Evolutionary conservation across 2,888 invertebrate genomes (phyloP).

Genomic region (Nemapogon koenigi): DNA sequence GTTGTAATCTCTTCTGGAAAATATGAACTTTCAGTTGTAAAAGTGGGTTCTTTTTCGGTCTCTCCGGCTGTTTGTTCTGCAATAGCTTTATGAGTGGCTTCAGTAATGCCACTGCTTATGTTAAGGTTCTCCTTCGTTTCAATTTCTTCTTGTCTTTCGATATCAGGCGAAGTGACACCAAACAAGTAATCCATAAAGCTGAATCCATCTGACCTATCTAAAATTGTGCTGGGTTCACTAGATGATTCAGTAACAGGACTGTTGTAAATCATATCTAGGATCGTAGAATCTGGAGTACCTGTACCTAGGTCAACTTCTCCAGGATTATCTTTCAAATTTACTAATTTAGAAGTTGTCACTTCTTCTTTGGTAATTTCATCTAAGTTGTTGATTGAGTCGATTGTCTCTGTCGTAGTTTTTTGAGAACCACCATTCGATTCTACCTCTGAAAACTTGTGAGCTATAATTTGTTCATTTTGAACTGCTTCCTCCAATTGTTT

Average conservation of each 20-base stretch:
- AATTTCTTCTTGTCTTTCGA: constrained; percentile 22
- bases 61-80: constrained; percentile 27
- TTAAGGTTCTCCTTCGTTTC: constrained; percentile 8
- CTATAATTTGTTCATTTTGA: constrained; percentile 28
- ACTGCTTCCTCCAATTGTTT: constrained; percentile 33
- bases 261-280: constrained; percentile 30
- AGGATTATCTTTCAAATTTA: constrained; percentile 19
- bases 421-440: no score
- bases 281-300: constrained; percentile 40
- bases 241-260: constrained; percentile 35
- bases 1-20: constrained; percentile 53
- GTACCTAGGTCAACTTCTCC: constrained; percentile 52
- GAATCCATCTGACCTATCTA: constrained; percentile 34
- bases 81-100: constrained; percentile 17
- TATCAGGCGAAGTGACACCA: constrained; percentile 37
- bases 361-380: not conserved
- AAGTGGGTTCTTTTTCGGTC: constrained; percentile 25
- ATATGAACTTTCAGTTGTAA: constrained; percentile 40
- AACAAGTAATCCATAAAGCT: constrained; percentile 52
- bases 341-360: not conserved
- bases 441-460: constrained; percentile 17
- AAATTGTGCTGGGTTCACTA: constrained; percentile 23
- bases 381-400: not conserved
- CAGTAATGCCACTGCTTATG: constrained; percentile 20
- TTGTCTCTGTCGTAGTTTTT: constrained; percentile 13